Evolutionary conservation across 2,888 invertebrate species (phyloP).

Genomic region (Euproctis similis): DNA sequence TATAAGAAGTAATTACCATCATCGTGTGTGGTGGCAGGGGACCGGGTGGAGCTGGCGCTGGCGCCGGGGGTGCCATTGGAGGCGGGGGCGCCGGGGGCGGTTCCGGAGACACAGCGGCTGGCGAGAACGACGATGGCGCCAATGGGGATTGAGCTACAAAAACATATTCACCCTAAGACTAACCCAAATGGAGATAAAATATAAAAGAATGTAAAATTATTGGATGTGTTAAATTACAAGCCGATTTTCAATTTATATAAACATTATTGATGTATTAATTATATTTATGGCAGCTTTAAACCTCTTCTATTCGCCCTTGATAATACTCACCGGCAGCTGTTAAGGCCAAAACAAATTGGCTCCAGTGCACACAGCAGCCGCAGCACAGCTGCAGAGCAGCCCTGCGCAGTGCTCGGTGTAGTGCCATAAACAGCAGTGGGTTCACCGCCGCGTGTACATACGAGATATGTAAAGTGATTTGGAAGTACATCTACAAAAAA

Average conservation of each 20-base stretch:
- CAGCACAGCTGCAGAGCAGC: constrained; percentile 85
- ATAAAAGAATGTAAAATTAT: too few species aligned
- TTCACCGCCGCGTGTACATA: constrained; percentile 91
- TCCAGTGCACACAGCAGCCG: constrained; percentile 81
- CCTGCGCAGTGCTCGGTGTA: constrained; percentile 84
- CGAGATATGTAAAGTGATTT: constrained; percentile 91
- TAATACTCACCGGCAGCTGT: constrained; percentile 62
- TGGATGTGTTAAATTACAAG: too few species aligned
- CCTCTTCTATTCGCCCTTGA: too few species aligned
- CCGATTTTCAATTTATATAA: too few species aligned
- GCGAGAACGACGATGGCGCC: constrained; percentile 75
- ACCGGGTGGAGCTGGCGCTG: constrained; percentile 53
- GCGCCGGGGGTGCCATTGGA: constrained; percentile 51
- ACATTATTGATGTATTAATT: too few species aligned
- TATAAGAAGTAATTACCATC: constrained; percentile 77
- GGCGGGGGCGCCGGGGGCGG: constrained; percentile 77
- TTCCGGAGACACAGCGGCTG: constrained; percentile 75
- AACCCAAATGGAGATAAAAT: too few species aligned
- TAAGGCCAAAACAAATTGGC: constrained; percentile 74
- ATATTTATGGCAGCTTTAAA: too few species aligned
- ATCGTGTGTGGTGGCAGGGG: constrained; percentile 71
- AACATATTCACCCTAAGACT: too few species aligned
- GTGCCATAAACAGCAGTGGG: constrained; percentile 85
- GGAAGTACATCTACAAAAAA: constrained; percentile 63
- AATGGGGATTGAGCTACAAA: constrained; percentile 71